Evolutionary conservation across 1,140 invertebrate species (phyloP).

Genomic region (Cecropterus lyciades): DNA sequence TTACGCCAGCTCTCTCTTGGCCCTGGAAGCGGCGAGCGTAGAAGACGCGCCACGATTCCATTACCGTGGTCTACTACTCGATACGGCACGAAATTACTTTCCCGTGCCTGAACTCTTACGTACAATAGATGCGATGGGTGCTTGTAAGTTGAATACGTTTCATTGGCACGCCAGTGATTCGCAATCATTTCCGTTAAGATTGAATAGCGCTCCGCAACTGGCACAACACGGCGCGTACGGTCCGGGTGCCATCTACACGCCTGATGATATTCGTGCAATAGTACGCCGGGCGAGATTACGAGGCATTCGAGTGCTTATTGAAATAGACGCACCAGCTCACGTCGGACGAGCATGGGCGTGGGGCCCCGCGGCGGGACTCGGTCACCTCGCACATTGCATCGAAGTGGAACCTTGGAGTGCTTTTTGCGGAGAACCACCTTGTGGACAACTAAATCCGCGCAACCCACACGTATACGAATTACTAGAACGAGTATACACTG

Average conservation of each 20-base stretch:
- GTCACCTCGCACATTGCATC: slow-evolving; percentile 89
- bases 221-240: slow-evolving; percentile 91
- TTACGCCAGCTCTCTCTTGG: slow-evolving; percentile 85
- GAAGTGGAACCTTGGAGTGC: slow-evolving; percentile 91
- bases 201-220: slow-evolving; percentile 88
- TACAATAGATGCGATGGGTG: slow-evolving; percentile 91
- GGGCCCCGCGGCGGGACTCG: slow-evolving; percentile 88
- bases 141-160: slow-evolving; percentile 93
- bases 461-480: slow-evolving; percentile 91
- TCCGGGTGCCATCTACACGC: slow-evolving; percentile 87
- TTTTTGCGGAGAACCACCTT: slow-evolving; percentile 93
- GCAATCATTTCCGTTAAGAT: slow-evolving; percentile 92
- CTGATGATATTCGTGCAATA: slow-evolving; percentile 87
- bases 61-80: slow-evolving; percentile 90
- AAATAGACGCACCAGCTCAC: slow-evolving; percentile 93
- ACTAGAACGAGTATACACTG: slow-evolving; percentile 87
- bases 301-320: slow-evolving; percentile 89
- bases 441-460: slow-evolving; percentile 92
- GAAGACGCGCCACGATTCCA: slow-evolving; percentile 86
- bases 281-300: slow-evolving; percentile 87
- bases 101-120: slow-evolving; percentile 88
- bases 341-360: slow-evolving; percentile 92
- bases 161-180: slow-evolving; percentile 95
- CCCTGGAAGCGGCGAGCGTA: slow-evolving; percentile 85
- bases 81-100: slow-evolving; percentile 92